Base-by-base conservation (phyloP, 1,140 invertebrate species). In the Papilio machaon region DNA sequence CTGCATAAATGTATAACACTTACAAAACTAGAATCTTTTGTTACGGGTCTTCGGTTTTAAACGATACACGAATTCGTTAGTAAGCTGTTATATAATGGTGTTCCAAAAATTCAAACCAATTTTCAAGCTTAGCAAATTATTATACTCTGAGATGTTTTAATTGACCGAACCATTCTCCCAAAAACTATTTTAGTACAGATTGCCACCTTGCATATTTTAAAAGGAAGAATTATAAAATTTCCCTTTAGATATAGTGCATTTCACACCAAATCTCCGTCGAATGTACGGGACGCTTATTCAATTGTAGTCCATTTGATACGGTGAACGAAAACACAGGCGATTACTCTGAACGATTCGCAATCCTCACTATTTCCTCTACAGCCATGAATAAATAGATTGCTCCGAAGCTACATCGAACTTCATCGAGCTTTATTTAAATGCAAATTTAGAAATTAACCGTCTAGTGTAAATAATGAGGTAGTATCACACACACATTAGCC, bases 291-390 rank as follows among this genome's bases (percentile, higher is more conserved):
- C 64, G 64, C 64, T 70, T 70, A 70, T 70, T 70, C 64, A 70
- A 70, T 70, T 70, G 64, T 70, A 35, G 64, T 70, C 30, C 64
- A 70, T 70, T 70, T 38, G 64, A 70, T 70, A 70, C 64, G 64
- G 64, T 70, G 64, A 70, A 70, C 64, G 64, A 70, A 70, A 70
- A 70, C 64, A 70, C 64, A 70, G 64, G 30, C 64, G 64, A 70
- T 70, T 70, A 70, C 64, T 70, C 64, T 7, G 64, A 6, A 70
- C 64, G 64, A 70, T 70, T 70, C 30, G 30, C 23, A 38, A 70
- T 70, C 35, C 64, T 70, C 64, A 35, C 64, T 70, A 70, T 70
- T 70, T 70, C 64, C 64, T 70, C 64, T 70, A 70, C 64, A 70
- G 30, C 64, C 64, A 35, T 70, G 64, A 70, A 70, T 70, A 70